Evolutionary conservation across 1,140 invertebrate species (phyloP), one percentile per base, ranked within the genome.

Genomic region (Drosophila auraria): DNA sequence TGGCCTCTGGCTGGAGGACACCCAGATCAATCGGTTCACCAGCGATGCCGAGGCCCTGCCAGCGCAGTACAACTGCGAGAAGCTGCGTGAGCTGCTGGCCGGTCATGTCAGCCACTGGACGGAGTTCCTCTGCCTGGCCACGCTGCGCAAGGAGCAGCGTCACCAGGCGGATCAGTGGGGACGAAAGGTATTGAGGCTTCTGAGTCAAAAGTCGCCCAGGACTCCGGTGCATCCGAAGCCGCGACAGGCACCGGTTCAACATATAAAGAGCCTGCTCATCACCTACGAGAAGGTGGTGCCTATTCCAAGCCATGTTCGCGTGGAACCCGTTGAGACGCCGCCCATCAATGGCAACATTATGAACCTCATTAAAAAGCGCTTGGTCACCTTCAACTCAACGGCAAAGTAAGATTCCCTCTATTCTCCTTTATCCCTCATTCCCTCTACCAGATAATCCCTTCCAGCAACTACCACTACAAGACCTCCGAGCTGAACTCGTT

Each of bases 1-100:
- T 72, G 94, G 93, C 3, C 92, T 97, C 3, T 98, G 97, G 97
- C 92, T 97, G 53, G 96, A 97, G 87, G 97, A 97, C 84, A 95
- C 96, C 6, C 93, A 95, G 71, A 93, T 97, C 17, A 93, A 93
- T 72, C 78, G 73, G 42, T 82, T 92, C 17, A 65, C 78, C 7
- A 90, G 87, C 53, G 81, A 92, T 65, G 70, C 80, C 7, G 51
- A 78, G 2, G 82, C 95, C 30, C 93, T 97, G 42, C 97, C 97
- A 14, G 94, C 95, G 0, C 96, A 97, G 71, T 97, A 96, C 77
- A 94, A 96, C 40, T 94, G 95, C 9, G 93, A 94, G 63, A 94
- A 95, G 66, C 71, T 94, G 27, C 78, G 87, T 1, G 87, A 93
- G 40, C 92, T 94, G 17, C 80, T 94, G 11, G 83, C 91, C 66